Evolutionary conservation across 2,888 invertebrate species (phyloP), one percentile per base, ranked within the genome.

Genomic region (Spodoptera picta): DNA sequence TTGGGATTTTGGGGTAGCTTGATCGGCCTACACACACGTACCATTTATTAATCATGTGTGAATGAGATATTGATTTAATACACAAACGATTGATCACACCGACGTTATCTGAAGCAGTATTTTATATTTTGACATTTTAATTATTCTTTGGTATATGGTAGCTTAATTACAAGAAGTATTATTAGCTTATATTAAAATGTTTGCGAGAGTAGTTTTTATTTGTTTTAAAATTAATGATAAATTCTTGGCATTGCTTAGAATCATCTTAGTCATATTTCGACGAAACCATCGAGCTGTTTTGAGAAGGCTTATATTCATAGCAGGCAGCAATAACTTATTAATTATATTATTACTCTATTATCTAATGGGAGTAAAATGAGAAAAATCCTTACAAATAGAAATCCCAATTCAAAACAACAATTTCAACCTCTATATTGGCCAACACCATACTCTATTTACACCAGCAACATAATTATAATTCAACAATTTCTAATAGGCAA

Each of bases 41-140:
- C n/a, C 19, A 10, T 6, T 69, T 58, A 69, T 73, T 69, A 69
- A 59, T 59, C 44, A 63, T 42, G 65, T 76, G 66, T 69, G 63
- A 76, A 75, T 69, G 49, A 65, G 60, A 60, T 73, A 74, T 73
- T 65, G 50, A 65, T 69, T 65, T 69, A 69, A 74, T 65, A 53
- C 52, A 54, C 27, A 43, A 27, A 56, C 58, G 65, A 65, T 73
- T 50, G 55, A 73, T 73, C 14, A 53, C 41, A 14, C 4, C 53
- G 43, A 10, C 60, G 58, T 64, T 65, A 64, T 58, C 57, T n/a
- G 7, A 36, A 24, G 58, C 58, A 74, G 45, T 48, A 56, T 52
- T 58, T 31, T 49, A 58, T 52, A 61, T 71, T 63, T 51, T 24
- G 74, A 60, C 59, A 44, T 49, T 41, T 49, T 51, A 54, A 73